Conservation (phyloP, 2,113 vertebrate genomes). For the Nettapus auritus region DNA sequence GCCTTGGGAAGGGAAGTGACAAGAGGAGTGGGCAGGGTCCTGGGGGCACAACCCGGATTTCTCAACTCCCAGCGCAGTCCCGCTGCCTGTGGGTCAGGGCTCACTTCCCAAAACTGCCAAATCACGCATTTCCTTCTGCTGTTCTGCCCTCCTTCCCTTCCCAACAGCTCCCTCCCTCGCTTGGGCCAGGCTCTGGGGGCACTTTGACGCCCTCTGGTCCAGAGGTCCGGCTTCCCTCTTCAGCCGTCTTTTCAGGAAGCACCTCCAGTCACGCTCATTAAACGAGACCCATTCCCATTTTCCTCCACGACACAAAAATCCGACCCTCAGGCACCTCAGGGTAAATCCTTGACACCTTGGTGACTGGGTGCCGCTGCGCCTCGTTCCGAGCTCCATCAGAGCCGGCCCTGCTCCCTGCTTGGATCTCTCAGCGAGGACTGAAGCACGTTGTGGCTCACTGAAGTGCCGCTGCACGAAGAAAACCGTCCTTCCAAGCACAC, state of each 20-base stretch:
- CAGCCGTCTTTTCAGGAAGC: not conserved
- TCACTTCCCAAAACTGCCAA: slow-evolving; percentile 42
- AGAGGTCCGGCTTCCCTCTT: not conserved
- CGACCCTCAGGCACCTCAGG: not conserved
- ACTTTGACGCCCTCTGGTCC: not conserved
- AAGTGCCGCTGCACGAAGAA: not conserved
- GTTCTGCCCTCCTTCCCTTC: not conserved
- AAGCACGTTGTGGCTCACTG: not conserved
- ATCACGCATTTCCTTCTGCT: slow-evolving; percentile 42
- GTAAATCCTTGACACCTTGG: not conserved
- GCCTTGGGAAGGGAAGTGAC: not conserved
- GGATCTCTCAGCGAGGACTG: not conserved
- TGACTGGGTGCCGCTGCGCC: not conserved
- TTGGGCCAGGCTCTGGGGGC: not conserved
- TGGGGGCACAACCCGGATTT: slow-evolving; percentile 9
- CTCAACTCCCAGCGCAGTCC: not conserved
- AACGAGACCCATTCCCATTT: not conserved
- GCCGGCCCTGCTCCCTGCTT: not conserved
- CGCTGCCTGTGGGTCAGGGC: not conserved
- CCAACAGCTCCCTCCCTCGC: not conserved
- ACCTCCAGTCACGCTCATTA: not conserved
- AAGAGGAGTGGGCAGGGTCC: not conserved
- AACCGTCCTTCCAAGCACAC: not conserved
- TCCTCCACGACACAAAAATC: not conserved
- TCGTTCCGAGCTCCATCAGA: slow-evolving; percentile 20